A percentile compares a stretch with the other conserved stretches of the same genome.
Evolutionary conservation across 2,888 invertebrate genomes (phyloP).

Genomic region (Yponomeuta plumbellus): DNA sequence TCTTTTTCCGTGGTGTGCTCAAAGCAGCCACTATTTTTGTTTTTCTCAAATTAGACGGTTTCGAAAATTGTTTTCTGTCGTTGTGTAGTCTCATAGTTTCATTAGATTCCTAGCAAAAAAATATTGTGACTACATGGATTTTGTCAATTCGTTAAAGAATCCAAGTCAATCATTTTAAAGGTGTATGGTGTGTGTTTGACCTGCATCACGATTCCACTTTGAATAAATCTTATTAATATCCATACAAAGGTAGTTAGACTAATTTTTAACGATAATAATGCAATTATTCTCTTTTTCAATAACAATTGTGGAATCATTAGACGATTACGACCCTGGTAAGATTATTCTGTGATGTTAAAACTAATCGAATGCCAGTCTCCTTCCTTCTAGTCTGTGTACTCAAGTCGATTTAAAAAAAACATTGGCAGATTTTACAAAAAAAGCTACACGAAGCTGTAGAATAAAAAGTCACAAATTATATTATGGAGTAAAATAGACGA

Average conservation of each 20-base stretch:
- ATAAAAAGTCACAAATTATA: neutral
- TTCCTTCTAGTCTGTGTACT: conserved; percentile 2
- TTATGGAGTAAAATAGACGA: neutral
- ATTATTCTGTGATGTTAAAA: conserved; percentile 31
- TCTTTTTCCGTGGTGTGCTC: neutral
- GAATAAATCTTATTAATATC: neutral
- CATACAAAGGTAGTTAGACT: neutral
- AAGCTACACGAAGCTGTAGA: neutral
- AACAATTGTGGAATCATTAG: conserved; percentile 63
- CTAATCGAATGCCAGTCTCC: conserved; percentile 24
- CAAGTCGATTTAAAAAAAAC: neutral
- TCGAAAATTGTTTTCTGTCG: neutral
- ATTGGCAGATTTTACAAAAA: neutral
- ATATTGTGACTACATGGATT: too few relatives aligned
- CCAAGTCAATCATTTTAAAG: neutral
- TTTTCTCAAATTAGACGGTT: neutral
- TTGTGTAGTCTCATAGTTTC: neutral
- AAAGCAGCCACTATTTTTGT: neutral
- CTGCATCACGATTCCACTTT: neutral
- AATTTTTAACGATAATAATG: conserved; percentile 33
- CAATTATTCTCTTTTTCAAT: conserved; percentile 68
- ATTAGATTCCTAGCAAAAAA: neutral
- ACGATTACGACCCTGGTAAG: conserved; percentile 73
- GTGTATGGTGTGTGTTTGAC: neutral
- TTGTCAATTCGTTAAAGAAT: too few relatives aligned